Evolutionary conservation across 2,113 vertebrate genomes (phyloP), one percentile per base, ranked within the genome.

Genomic region (Pyrgilauda ruficollis): DNA sequence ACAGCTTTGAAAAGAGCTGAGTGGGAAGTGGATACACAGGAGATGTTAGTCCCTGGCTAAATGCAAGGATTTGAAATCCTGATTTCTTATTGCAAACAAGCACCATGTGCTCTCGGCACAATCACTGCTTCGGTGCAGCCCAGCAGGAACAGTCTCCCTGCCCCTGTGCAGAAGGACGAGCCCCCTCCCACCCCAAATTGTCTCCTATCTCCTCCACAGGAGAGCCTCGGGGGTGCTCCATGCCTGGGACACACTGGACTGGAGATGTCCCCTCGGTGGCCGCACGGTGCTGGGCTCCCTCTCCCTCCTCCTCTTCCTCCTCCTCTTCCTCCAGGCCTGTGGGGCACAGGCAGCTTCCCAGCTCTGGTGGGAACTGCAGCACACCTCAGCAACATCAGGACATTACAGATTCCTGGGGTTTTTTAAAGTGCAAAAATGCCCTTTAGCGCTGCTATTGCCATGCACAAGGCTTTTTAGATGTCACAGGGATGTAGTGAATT

Each of bases 21-120:
- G 5, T 59, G 62, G 66, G 30, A 66, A 58, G 49, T 1, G 4
- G 46, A 44, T 10, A n/a, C 88, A 47, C 5, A 1, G 14, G 47
- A 39, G 22, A 58, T 0, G 0, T 20, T 2, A 2, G 55, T 66
- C 43, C 66, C 24, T 56, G 35, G 35, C 37, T 85, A 37, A 93
- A 39, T 2, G 7, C 26, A 47, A 84, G 47, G 61, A 64, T 66
- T 84, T 72, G 2, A 87, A 92, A 61, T 41, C 46, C 72, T 39
- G 43, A 19, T 66, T 89, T 93, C 84, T 59, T 39, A 30, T 6
- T 15, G 68, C 67, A 41, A 81, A 73, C 44, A 43, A 84, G 41
- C 1, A 1, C 4, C 1, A 10, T 0, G 1, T 4, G 44, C 82
- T 67, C 39, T 47, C 1, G 0, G 59, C 6, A 21, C 2, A 8